Percentiles rank a stretch among this genome's conserved stretches.
phyloP scores from a whole-genome alignment of 2,888 invertebrate genomes.

The Cephus pulcher region DNA sequence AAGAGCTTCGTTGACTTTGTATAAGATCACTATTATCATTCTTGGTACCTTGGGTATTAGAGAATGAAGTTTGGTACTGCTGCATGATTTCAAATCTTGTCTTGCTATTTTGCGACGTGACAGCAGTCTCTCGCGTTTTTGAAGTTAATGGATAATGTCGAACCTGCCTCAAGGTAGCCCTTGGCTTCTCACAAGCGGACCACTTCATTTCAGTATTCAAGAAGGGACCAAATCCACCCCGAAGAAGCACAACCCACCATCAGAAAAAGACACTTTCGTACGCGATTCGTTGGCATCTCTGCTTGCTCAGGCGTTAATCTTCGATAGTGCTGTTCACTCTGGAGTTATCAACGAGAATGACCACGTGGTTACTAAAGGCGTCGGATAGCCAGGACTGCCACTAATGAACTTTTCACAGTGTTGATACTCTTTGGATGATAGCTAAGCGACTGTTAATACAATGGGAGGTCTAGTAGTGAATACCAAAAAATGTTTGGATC shows the following conservation, averaged over 20 bases:
- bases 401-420: background rate
- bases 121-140: constrained; percentile 31
- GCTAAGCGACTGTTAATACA: background rate
- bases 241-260: background rate
- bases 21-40: background rate
- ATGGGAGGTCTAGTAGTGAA: background rate
- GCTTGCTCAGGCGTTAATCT: constrained; percentile 27
- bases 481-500: background rate
- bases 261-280: background rate
- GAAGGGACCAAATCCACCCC: constrained; percentile 1
- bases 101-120: constrained; percentile 29
- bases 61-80: constrained; percentile 11
- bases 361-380: constrained; percentile 49
- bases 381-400: constrained; percentile 18
- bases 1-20: background rate
- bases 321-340: constrained; percentile 30
- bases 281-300: constrained; percentile 7
- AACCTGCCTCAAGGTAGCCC: constrained; percentile 39
- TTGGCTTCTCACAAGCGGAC: constrained; percentile 45
- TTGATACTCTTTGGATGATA: background rate
- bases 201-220: constrained; percentile 42
- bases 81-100: constrained; percentile 37
- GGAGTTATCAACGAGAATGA: constrained; percentile 37
- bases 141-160: constrained; percentile 37
- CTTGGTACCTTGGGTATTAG: background rate